Percentiles rank a stretch among this genome's conserved stretches.
phyloP scores from a whole-genome alignment of 2,888 invertebrate genomes.

The Pheosia gnoma region DNA sequence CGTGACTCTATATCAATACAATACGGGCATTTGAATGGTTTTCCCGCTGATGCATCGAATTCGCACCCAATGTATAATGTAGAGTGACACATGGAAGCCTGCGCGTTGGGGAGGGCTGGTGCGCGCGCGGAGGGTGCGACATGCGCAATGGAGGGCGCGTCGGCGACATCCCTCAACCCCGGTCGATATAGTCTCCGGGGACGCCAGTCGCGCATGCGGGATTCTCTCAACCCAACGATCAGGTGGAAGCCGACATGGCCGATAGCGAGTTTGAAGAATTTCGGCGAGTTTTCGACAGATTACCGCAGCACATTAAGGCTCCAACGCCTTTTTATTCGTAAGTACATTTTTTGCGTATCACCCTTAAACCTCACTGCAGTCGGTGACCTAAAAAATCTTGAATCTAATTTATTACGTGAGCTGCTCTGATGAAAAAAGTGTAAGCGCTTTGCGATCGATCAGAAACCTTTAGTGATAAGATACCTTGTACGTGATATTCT shows the following conservation, averaged over 20 bases:
- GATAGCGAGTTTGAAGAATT: constrained; percentile 98
- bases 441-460: constrained; percentile 21
- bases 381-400: constrained; percentile 16
- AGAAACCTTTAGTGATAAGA: not conserved
- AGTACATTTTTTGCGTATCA: constrained; percentile 74
- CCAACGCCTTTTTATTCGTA: constrained; percentile 95
- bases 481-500: not conserved
- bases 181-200: constrained; percentile 67
- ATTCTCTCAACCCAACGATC: constrained; percentile 84
- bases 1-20: not conserved
- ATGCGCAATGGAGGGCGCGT: constrained; percentile 47
- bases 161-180: constrained; percentile 25
- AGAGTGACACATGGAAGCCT: constrained; percentile 44
- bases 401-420: constrained; percentile 45
- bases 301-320: constrained; percentile 90
- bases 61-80: constrained; percentile 26
- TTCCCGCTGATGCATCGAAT: constrained; percentile 63
- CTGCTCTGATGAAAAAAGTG: constrained; percentile 12
- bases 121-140: constrained; percentile 52
- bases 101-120: constrained; percentile 35
- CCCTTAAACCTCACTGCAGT: constrained; percentile 6
- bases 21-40: constrained; percentile 32
- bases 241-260: constrained; percentile 91
- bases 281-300: constrained; percentile 92
- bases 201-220: constrained; percentile 65